Evolutionary conservation across 2,888 invertebrate species (phyloP).

Genomic region (Cataglyphis rosenhaueri): DNA sequence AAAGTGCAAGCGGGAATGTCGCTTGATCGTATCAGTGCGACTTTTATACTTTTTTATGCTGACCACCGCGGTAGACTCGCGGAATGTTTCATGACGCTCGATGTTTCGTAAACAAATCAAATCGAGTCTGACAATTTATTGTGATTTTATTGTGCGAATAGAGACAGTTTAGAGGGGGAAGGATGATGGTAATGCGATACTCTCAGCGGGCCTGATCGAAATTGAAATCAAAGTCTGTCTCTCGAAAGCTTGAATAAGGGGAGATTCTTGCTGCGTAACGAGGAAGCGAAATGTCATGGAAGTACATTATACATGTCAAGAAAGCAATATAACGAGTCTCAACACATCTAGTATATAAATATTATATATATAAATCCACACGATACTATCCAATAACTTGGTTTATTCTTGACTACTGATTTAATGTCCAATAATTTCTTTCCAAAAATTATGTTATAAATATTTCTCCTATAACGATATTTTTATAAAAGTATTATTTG

Average conservation of each 20-base stretch:
- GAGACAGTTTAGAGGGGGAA: slow-evolving; percentile 60
- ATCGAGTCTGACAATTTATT: slow-evolving; percentile 24
- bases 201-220: slow-evolving; percentile 1
- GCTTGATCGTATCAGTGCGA: slow-evolving; percentile 77
- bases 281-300: slow-evolving; percentile 11
- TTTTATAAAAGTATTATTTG: not conserved
- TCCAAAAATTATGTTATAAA: not conserved
- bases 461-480: not conserved
- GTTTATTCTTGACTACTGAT: not conserved
- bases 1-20: slow-evolving; percentile 79
- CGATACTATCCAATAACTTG: not conserved
- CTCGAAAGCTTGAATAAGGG: slow-evolving; percentile 44
- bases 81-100: slow-evolving; percentile 55
- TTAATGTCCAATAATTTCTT: not conserved
- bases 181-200: slow-evolving; percentile 70
- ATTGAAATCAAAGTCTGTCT: slow-evolving; percentile 63
- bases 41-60: slow-evolving; percentile 79
- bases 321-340: not conserved
- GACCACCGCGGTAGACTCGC: slow-evolving; percentile 65
- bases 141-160: slow-evolving; percentile 61
- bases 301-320: not conserved
- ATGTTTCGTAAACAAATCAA: slow-evolving; percentile 65
- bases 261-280: slow-evolving; percentile 49
- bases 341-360: not conserved
- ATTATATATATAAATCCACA: not conserved